Base-by-base conservation (phyloP, 2,888 invertebrate species). In the Pinctada fucata region DNA sequence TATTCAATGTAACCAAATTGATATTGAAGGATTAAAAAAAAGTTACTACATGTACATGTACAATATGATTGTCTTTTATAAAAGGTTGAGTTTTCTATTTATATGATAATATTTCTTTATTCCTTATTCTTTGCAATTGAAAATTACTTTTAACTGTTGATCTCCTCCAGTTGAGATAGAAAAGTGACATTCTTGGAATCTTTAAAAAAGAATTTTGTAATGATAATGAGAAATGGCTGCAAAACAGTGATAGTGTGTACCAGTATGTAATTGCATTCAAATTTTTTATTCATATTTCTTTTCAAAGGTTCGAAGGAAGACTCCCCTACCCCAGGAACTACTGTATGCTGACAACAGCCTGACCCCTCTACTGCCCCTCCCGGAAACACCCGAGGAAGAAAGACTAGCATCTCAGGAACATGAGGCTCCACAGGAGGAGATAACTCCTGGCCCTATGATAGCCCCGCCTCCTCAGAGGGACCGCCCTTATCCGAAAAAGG, bases 271-370 rank as follows among this genome's bases (percentile, higher is more conserved):
- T 31, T 31, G 31, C 31, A 31, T 31, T 31, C 31, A 31, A 31
- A 31, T 31, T 0, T 31, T 31, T 31, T 31, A 31, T 31, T 31
- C 31, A 31, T 31, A 31, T 16, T 8, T 31, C 69, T 31, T 65
- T 74, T 69, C 78, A n/a, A 82, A 91, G 89, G 90, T 91, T 6
- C 85, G 92, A 67, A 83, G 91, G 68, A 90, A 88, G 72, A 90
- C 90, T 10, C 88, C 92, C 69, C 91, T 90, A 67, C 95, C 95
- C 0, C 95, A 95, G 84, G 96, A 96, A 90, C 93, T 96, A 83
- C 93, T 96, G 64, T 96, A 95, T 76, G 87, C 87, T 5, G 84
- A 74, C 63, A 63, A 63, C 8, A 74, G 74, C 63, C 13, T 49
- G 49, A 74, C 74, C 1, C 66, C 74, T 16, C 75, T 85, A 13